These are phyloP conservation scores for Oryzias sinensis DNA, from an alignment of 2,797 vertebrate species.

Conservation along the genomic window DNA sequence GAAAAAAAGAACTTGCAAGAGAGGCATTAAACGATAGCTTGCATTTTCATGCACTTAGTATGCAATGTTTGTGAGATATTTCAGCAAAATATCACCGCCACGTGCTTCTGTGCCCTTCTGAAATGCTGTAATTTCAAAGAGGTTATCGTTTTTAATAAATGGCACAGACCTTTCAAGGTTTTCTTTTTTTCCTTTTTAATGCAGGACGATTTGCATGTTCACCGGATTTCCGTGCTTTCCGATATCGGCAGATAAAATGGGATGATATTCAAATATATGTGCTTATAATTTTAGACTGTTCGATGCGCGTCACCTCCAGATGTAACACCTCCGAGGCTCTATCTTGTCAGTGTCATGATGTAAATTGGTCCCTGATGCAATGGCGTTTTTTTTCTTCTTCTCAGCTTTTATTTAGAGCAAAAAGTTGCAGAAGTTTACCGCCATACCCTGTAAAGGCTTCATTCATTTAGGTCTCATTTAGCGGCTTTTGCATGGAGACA, in stretches of 20 bases:
- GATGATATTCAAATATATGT: conserved; percentile 66
- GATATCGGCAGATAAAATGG: conserved; percentile 42
- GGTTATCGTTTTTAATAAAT: conserved; percentile 21
- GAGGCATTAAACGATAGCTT: conserved; percentile 19
- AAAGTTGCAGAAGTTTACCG: conserved; percentile 25
- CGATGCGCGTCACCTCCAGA: conserved; percentile 59
- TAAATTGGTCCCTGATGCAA: conserved; percentile 67
- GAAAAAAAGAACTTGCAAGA: conserved; percentile 14
- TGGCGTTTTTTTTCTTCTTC: conserved; percentile 35
- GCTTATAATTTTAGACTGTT: conserved; percentile 54
- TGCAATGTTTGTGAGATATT: conserved; percentile 20
- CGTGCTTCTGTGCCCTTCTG: not conserved
- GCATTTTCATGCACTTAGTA: conserved; percentile 13
- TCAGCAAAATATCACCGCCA: conserved; percentile 11
- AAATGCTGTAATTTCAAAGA: conserved; percentile 19
- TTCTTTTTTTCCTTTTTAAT: not conserved
- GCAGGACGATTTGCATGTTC: conserved; percentile 38
- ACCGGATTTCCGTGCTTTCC: conserved; percentile 25
- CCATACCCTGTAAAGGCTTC: conserved; percentile 14
- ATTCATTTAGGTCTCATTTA: not conserved
- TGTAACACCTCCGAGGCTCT: conserved; percentile 63
- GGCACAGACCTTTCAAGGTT: conserved; percentile 3
- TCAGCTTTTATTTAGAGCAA: conserved; percentile 29
- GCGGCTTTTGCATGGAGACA: not conserved
- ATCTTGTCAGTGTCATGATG: conserved; percentile 61